phyloP scores from a whole-genome alignment of 2,888 invertebrate genomes.

The Dendrolimus houi region DNA sequence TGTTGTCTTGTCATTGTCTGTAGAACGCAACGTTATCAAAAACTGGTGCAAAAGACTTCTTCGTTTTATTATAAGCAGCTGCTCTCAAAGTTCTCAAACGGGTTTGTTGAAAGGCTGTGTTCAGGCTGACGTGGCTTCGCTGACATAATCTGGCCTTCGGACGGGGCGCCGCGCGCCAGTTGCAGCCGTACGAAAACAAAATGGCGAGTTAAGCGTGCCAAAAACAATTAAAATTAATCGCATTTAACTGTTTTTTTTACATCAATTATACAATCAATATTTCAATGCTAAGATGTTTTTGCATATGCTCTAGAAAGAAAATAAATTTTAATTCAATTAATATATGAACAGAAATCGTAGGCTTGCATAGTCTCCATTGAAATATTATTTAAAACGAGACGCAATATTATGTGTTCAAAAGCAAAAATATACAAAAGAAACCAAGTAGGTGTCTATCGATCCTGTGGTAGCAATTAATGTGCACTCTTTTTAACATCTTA shows the following conservation, averaged over 20 bases:
- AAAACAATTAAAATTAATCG: not conserved
- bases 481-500: too few relatives aligned
- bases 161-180: not conserved
- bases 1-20: not conserved
- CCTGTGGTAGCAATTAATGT: too few relatives aligned
- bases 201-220: conserved; percentile 5
- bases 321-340: too few relatives aligned
- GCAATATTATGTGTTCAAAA: too few relatives aligned
- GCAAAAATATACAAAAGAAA: too few relatives aligned
- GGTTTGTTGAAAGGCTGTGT: conserved; percentile 2
- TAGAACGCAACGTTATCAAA: conserved; percentile 8
- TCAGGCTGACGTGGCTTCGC: conserved; percentile 19
- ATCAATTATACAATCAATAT: too few relatives aligned
- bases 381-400: too few relatives aligned
- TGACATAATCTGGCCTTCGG: conserved; percentile 43
- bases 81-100: conserved; percentile 5
- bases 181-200: conserved; percentile 10
- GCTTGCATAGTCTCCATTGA: too few relatives aligned
- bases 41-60: conserved; percentile 13
- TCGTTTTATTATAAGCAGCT: conserved; percentile 7
- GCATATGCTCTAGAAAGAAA: too few relatives aligned
- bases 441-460: too few relatives aligned
- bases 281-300: too few relatives aligned
- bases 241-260: not conserved
- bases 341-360: too few relatives aligned